Percentiles rank a stretch among this genome's conserved stretches.
Conservation (phyloP, 2,888 invertebrate genomes). For the Acleris cristana region DNA sequence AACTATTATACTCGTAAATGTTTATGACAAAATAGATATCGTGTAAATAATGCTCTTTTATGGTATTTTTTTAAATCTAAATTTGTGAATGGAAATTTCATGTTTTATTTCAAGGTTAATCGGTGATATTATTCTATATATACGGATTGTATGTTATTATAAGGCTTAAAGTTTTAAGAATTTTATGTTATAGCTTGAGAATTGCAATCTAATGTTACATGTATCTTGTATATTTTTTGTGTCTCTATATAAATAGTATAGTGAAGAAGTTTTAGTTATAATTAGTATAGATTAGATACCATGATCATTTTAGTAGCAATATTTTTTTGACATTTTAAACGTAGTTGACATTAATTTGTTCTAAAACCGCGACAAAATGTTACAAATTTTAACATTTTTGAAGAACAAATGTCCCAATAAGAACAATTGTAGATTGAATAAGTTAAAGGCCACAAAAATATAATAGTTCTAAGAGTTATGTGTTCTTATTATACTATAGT, state of each 20-base stretch:
- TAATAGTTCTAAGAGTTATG: no score
- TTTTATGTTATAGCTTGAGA: constrained; percentile 28
- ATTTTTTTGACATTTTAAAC: neutral
- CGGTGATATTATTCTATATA: constrained; percentile 37
- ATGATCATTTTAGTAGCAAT: neutral
- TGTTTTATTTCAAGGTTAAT: constrained; percentile 33
- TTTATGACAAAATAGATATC: constrained; percentile 73
- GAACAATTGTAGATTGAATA: constrained; percentile 5
- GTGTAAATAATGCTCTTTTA: constrained; percentile 63
- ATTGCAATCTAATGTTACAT: constrained; percentile 31
- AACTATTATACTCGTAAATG: constrained; percentile 66
- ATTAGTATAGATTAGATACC: neutral
- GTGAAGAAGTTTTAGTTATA: no score
- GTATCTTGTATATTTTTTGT: constrained; percentile 22
- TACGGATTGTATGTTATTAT: constrained; percentile 32
- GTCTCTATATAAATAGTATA: constrained; percentile 17
- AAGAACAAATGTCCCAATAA: neutral
- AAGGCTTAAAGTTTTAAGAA: constrained; percentile 28
- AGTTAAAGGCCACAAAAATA: constrained; percentile 7
- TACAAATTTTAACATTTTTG: no score
- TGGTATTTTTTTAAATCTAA: constrained; percentile 41
- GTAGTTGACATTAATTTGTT: no score
- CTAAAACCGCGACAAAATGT: no score
- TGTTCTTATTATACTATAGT: neutral
- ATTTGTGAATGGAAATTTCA: constrained; percentile 25